A percentile compares a stretch with the other conserved stretches of the same genome.
phyloP scores from a whole-genome alignment of 1,140 invertebrate genomes.

The Saxidomus purpurata region DNA sequence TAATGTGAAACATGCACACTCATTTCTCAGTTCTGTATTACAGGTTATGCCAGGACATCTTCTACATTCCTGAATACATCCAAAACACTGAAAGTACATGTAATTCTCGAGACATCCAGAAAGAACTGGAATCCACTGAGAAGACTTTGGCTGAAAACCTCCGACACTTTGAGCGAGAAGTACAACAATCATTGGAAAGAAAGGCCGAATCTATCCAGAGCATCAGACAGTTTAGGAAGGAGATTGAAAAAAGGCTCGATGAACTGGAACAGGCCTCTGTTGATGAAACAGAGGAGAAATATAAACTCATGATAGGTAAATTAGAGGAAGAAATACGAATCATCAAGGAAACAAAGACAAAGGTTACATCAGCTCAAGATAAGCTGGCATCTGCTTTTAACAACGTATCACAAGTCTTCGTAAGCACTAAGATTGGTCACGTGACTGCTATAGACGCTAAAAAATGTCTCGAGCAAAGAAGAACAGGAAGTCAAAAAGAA shows the following conservation, averaged over 20 bases:
- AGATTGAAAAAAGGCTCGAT: background rate
- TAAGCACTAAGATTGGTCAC: background rate
- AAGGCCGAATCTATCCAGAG: background rate
- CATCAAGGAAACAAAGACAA: background rate
- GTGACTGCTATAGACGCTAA: background rate
- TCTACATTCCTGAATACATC: background rate
- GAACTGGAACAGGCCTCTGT: background rate
- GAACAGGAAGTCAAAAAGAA: background rate
- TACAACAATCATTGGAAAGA: background rate
- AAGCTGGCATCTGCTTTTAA: background rate
- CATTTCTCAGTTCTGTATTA: background rate
- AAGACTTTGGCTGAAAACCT: background rate
- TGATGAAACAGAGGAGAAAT: background rate
- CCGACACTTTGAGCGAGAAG: background rate
- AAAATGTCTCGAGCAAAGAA: background rate
- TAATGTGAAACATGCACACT: background rate
- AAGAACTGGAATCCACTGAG: background rate
- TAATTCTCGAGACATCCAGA: background rate
- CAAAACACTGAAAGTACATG: background rate
- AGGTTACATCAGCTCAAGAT: background rate
- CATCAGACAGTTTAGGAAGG: background rate
- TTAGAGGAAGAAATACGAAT: background rate
- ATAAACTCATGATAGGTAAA: background rate
- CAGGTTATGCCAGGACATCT: background rate
- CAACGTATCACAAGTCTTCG: background rate